Evolutionary conservation across 2,113 vertebrate species (phyloP).

Genomic region (Pterocles gutturalis): DNA sequence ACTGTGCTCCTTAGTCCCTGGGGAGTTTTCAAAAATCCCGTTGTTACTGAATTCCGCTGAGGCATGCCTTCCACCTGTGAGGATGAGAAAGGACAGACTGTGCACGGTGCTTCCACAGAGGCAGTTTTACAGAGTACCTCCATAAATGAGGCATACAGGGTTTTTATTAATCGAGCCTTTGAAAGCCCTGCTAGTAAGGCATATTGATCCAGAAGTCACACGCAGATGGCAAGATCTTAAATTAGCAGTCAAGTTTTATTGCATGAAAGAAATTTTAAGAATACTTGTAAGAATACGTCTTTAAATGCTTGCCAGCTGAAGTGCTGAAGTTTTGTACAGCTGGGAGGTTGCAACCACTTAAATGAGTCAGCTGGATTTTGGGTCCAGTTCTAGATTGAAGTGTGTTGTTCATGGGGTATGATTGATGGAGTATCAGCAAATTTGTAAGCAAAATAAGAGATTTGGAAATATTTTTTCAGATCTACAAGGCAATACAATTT

Average conservation of each 20-base stretch:
- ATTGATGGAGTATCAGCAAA: background rate
- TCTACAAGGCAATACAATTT: background rate
- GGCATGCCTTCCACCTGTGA: background rate
- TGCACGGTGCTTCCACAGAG: background rate
- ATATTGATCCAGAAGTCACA: slow-evolving; percentile 69
- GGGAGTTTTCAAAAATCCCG: slow-evolving; percentile 7
- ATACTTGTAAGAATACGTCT: background rate
- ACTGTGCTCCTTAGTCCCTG: background rate
- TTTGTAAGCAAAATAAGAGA: background rate
- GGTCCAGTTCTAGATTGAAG: background rate
- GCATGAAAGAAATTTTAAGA: slow-evolving; percentile 51
- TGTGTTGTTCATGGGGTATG: background rate
- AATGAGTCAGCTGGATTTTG: slow-evolving; percentile 25
- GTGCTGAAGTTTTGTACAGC: slow-evolving; percentile 13
- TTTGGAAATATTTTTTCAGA: background rate
- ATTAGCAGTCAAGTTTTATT: slow-evolving; percentile 69
- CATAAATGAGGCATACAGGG: background rate
- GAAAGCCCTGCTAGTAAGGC: slow-evolving; percentile 21
- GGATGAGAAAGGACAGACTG: background rate
- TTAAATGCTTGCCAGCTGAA: slow-evolving; percentile 54
- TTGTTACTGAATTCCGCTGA: background rate
- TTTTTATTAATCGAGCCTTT: slow-evolving; percentile 50
- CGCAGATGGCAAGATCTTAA: slow-evolving; percentile 27
- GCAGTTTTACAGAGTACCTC: background rate
- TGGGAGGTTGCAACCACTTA: background rate